Evolutionary conservation across 2,113 vertebrate genomes (phyloP).

Genomic region (Ochotona curzoniae): DNA sequence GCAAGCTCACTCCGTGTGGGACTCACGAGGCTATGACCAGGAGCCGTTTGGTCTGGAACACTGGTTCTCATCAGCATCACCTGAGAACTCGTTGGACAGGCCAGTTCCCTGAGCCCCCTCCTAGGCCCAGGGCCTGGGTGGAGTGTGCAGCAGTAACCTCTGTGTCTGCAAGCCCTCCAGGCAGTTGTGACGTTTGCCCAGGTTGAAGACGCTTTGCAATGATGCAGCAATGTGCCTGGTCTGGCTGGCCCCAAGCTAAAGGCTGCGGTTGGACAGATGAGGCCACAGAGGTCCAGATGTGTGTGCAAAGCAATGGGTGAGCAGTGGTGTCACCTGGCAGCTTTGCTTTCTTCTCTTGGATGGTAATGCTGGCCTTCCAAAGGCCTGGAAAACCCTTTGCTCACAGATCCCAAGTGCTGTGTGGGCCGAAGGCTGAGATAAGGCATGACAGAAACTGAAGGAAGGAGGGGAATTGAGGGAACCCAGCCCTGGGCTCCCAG

Average conservation of each 20-base stretch:
- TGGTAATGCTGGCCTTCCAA: accelerated
- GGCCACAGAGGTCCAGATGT: neutral
- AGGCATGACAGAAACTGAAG: neutral
- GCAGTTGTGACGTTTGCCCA: neutral
- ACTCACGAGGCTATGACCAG: neutral
- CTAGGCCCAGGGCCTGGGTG: neutral
- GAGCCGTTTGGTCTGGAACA: neutral
- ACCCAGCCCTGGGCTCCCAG: neutral
- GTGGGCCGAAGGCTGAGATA: neutral
- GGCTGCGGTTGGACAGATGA: neutral
- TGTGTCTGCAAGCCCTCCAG: neutral
- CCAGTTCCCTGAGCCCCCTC: neutral
- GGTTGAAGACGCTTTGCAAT: neutral
- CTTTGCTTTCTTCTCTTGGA: neutral
- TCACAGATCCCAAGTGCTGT: neutral
- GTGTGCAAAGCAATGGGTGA: neutral
- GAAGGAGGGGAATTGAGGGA: no score
- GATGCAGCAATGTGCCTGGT: no score
- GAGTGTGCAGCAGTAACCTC: no score
- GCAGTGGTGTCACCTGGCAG: neutral
- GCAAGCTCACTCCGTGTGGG: neutral
- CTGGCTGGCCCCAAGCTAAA: neutral
- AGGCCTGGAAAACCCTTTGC: neutral
- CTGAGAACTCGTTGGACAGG: neutral
- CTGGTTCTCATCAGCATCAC: neutral